Percentiles rank a stretch among this genome's conserved stretches.
Conservation (phyloP, 2,888 invertebrate species). For the Watsonalla binaria region DNA sequence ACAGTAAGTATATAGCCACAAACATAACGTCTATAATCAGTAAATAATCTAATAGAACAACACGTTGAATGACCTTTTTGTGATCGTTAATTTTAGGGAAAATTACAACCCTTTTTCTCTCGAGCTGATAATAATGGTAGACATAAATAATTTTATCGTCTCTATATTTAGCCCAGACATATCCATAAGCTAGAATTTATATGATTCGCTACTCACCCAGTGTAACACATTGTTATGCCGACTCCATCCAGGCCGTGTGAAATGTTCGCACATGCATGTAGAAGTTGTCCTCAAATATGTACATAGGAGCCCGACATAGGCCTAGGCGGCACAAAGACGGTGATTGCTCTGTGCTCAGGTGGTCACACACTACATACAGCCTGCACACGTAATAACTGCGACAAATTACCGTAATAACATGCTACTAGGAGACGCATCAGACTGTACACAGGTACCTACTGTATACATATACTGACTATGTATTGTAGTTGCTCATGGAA, state of each 20-base stretch:
- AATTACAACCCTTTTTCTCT: too few relatives aligned
- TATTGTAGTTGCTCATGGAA: too few relatives aligned
- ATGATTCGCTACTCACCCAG: neutral
- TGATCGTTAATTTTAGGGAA: too few relatives aligned
- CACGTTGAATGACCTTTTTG: too few relatives aligned
- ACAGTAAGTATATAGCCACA: too few relatives aligned
- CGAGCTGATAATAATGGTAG: too few relatives aligned
- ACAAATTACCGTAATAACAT: conserved; percentile 36
- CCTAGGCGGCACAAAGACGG: conserved; percentile 27
- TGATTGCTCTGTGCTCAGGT: conserved; percentile 39
- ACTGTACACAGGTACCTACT: conserved; percentile 4
- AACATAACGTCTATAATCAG: too few relatives aligned
- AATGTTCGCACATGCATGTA: conserved; percentile 41
- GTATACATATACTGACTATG: too few relatives aligned
- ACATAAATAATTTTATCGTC: too few relatives aligned
- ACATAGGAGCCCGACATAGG: conserved; percentile 34
- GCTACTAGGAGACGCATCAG: conserved; percentile 12
- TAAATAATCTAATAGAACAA: too few relatives aligned
- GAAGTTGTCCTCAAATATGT: conserved; percentile 40
- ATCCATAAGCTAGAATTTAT: too few relatives aligned
- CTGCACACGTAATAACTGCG: conserved; percentile 29
- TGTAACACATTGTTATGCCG: conserved; percentile 11
- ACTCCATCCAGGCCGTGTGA: conserved; percentile 54
- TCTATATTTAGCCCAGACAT: too few relatives aligned
- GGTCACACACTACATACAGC: conserved; percentile 24